Percentiles rank a stretch among this genome's conserved stretches.
phyloP scores from a whole-genome alignment of 2,113 vertebrate genomes.

The Salvelinus fontinalis region DNA sequence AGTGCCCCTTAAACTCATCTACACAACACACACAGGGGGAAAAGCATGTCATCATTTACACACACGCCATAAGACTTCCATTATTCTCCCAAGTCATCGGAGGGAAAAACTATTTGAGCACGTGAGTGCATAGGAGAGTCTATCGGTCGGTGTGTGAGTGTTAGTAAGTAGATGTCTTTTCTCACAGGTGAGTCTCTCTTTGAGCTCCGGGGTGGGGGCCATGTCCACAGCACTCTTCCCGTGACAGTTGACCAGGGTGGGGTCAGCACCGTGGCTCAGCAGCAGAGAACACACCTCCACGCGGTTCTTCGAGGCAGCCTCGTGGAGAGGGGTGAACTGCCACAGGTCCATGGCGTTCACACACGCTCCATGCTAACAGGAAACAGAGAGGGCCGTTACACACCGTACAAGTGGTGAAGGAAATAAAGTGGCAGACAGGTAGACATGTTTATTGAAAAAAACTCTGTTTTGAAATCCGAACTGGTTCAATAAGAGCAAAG shows the following conservation, averaged over 20 bases:
- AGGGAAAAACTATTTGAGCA: too few species aligned
- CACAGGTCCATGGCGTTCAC: constrained; percentile 99
- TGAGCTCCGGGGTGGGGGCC: constrained; percentile 94
- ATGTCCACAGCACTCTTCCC: constrained; percentile 97
- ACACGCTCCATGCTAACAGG: constrained; percentile 88
- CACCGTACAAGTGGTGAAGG: too few species aligned
- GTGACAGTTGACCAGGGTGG: constrained; percentile 94
- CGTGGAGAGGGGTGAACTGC: constrained; percentile 96
- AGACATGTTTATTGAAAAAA: too few species aligned
- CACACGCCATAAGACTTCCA: background rate
- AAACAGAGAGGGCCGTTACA: background rate
- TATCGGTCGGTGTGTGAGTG: too few species aligned
- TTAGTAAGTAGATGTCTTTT: constrained; percentile 19
- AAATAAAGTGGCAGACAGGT: too few species aligned
- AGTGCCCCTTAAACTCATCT: constrained; percentile 99
- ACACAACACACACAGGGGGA: constrained; percentile 42
- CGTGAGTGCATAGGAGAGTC: too few species aligned
- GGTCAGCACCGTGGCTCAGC: constrained; percentile 94
- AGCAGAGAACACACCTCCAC: constrained; percentile 96
- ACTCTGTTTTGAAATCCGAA: too few species aligned
- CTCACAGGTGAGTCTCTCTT: constrained; percentile 94
- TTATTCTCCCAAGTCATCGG: too few species aligned
- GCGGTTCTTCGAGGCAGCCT: constrained; percentile 95
- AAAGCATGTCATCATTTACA: background rate
- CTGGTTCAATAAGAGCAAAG: too few species aligned